These are phyloP conservation scores for Acestrorhynchus altus DNA, from an alignment of 2,797 vertebrate genomes.

Conservation along the genomic window DNA sequence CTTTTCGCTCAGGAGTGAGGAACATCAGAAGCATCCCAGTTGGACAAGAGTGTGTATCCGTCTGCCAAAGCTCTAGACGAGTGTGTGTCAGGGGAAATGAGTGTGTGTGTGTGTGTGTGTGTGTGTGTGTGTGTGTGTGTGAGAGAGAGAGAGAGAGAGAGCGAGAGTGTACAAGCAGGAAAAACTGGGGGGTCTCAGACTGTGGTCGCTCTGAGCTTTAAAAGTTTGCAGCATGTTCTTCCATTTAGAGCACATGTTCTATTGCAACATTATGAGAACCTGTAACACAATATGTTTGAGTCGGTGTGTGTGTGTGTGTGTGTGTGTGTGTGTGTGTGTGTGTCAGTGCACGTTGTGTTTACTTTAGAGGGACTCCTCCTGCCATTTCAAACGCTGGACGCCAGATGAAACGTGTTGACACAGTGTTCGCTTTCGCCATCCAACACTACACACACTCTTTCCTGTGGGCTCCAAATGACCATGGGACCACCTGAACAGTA, in stretches of 20 bases:
- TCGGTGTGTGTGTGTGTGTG: background rate
- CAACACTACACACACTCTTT: constrained; percentile 50
- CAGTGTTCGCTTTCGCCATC: constrained; percentile 63
- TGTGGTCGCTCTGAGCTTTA: background rate
- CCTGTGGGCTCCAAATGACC: constrained; percentile 64
- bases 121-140: constrained; percentile 30
- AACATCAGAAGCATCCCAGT: constrained; percentile 57
- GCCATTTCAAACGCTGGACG: constrained; percentile 62
- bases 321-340: constrained; percentile 3
- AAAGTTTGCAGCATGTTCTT: background rate
- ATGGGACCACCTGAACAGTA: constrained; percentile 72
- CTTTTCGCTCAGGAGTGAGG: constrained; percentile 55
- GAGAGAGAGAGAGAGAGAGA: too few species aligned
- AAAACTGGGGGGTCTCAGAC: background rate
- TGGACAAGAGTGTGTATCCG: constrained; percentile 41
- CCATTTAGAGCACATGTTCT: constrained; percentile 19
- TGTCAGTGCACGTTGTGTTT: constrained; percentile 37
- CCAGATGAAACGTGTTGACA: constrained; percentile 70
- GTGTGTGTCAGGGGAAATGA: constrained; percentile 41
- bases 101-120: constrained; percentile 45
- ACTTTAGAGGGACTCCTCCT: constrained; percentile 55
- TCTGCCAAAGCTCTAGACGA: constrained; percentile 51
- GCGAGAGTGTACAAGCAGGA: too few species aligned
- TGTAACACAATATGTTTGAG: constrained; percentile 20
- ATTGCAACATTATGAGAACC: constrained; percentile 40